Conservation (phyloP, 2,888 invertebrate genomes). For the Caenorhabditis zanzibari region DNA sequence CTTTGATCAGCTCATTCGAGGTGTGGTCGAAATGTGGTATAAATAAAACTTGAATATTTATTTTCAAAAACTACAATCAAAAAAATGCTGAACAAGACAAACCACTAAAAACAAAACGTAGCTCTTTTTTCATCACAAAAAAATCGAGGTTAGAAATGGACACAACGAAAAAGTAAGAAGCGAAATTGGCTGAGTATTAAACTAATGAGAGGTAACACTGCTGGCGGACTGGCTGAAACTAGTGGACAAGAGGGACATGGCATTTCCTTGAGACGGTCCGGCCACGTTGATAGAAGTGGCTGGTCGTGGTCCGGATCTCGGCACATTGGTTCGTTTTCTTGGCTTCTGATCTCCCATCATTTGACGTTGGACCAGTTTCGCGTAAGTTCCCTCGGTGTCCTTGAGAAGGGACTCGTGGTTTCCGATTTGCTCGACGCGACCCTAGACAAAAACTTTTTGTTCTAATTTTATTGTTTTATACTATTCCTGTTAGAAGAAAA, state of each 20-base stretch:
- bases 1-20: too few species aligned
- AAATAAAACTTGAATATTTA: too few species aligned
- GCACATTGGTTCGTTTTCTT: constrained; percentile 26
- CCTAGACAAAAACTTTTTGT: constrained; percentile 48
- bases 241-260: constrained; percentile 72
- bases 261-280: constrained; percentile 68
- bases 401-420: constrained; percentile 85
- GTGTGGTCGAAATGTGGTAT: too few species aligned
- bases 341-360: constrained; percentile 74
- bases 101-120: too few species aligned
- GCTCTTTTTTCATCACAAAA: too few species aligned
- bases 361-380: constrained; percentile 84
- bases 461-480: too few species aligned
- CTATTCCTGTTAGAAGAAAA: too few species aligned
- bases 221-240: constrained; percentile 73
- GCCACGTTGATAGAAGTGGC: constrained; percentile 58
- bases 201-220: constrained; percentile 70
- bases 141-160: too few species aligned
- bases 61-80: too few species aligned
- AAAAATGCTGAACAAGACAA: too few species aligned
- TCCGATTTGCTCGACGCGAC: constrained; percentile 85
- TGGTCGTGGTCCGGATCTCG: constrained; percentile 32
- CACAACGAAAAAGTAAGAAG: too few species aligned
- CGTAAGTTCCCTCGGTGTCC: constrained; percentile 84
- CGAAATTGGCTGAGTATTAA: not conserved